A percentile compares a stretch with the other conserved stretches of the same genome.
Evolutionary conservation across 2,888 invertebrate genomes (phyloP).

Genomic region (Andrena bucephala): DNA sequence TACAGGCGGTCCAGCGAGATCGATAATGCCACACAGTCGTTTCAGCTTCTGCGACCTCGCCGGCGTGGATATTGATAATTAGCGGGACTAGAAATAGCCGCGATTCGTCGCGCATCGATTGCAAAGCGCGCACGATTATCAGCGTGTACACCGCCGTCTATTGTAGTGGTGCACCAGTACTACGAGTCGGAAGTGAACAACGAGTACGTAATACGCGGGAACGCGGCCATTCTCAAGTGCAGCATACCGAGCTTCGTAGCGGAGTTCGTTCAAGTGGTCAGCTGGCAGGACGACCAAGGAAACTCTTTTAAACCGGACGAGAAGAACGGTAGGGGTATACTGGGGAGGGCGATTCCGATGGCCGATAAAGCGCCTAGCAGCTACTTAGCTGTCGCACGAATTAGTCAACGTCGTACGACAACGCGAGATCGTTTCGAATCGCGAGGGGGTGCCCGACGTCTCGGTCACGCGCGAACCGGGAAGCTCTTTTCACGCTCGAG

Average conservation of each 20-base stretch:
- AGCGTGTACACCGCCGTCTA: slow-evolving; percentile 26
- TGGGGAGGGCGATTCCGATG: background rate
- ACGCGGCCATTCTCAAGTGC: slow-evolving; percentile 94
- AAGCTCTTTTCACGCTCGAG: slow-evolving; percentile 1
- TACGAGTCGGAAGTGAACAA: slow-evolving; percentile 96
- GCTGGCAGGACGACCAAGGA: slow-evolving; percentile 88
- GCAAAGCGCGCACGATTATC: slow-evolving; percentile 26
- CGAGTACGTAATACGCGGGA: slow-evolving; percentile 95
- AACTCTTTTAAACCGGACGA: slow-evolving; percentile 83
- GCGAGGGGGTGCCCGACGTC: slow-evolving; percentile 31
- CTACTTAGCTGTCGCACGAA: slow-evolving; percentile 9
- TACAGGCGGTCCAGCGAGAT: slow-evolving; percentile 5
- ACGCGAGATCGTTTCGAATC: slow-evolving; percentile 16
- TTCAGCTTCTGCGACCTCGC: slow-evolving; percentile 9
- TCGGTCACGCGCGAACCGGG: slow-evolving; percentile 8
- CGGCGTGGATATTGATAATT: background rate
- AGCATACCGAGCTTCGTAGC: slow-evolving; percentile 96
- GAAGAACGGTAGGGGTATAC: slow-evolving; percentile 76
- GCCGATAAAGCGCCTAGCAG: slow-evolving; percentile 46
- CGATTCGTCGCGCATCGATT: background rate
- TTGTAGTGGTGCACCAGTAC: slow-evolving; percentile 94
- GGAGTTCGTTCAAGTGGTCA: slow-evolving; percentile 95
- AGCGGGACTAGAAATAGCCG: background rate
- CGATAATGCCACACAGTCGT: slow-evolving; percentile 33
- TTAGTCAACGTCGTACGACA: slow-evolving; percentile 68